These are phyloP conservation scores for Zoanthus sansibaricus DNA, from an alignment of 92 coral and sea anemone species.

Conservation along the genomic window DNA sequence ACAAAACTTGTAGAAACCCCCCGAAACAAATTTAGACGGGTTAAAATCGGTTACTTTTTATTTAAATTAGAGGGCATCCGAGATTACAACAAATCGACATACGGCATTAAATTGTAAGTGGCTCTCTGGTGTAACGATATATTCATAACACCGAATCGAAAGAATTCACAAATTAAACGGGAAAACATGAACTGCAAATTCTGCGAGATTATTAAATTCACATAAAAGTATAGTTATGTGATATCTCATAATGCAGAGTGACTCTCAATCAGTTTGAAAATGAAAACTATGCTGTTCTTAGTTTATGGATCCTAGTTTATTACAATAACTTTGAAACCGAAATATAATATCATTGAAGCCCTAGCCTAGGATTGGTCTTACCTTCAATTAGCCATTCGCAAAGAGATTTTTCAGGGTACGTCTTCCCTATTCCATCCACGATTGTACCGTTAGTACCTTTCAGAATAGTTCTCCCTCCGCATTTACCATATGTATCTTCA, in stretches of 20 bases:
- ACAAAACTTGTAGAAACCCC: too few species aligned
- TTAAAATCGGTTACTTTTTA: too few species aligned
- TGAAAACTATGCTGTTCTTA: neutral
- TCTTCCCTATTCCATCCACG: neutral
- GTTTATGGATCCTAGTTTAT: neutral
- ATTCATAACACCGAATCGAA: slow-evolving; percentile 3
- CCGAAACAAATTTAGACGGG: too few species aligned
- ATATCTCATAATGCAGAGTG: too few species aligned
- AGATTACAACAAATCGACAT: too few species aligned
- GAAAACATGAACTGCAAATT: neutral
- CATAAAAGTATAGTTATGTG: too few species aligned
- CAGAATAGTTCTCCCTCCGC: slow-evolving; percentile 34
- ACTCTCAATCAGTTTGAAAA: neutral
- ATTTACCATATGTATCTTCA: slow-evolving; percentile 22
- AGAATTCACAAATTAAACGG: neutral
- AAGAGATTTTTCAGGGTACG: slow-evolving; percentile 3
- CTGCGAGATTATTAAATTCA: neutral
- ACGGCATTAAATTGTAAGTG: neutral
- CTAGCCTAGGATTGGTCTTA: neutral
- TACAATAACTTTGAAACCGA: neutral
- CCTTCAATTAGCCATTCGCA: slow-evolving; percentile 48
- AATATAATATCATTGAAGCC: neutral
- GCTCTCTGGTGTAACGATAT: neutral
- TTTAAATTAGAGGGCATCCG: too few species aligned
- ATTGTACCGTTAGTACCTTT: slow-evolving; percentile 27